Evolutionary conservation across 1,140 invertebrate species (phyloP), one percentile per base, ranked within the genome.

Genomic region (Ganaspis sp.): DNA sequence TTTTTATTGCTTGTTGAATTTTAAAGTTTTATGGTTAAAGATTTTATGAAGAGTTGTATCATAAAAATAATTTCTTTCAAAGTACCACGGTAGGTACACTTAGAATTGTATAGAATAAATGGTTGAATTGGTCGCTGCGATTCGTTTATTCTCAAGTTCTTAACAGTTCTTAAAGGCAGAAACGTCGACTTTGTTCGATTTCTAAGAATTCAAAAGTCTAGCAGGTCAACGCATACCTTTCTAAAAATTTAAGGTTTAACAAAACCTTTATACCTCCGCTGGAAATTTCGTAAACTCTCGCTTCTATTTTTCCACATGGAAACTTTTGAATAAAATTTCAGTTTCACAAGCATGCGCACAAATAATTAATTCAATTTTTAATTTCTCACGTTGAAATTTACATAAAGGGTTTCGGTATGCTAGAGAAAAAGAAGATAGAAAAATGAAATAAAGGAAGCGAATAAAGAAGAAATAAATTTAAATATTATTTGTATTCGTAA

Each of bases 201-300:
- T 64, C 58, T 64, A 64, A 26, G 58, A 64, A 64, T 9, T 64
- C 12, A 64, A 64, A 64, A 29, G 26, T 29, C 23, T 4, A 15
- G 11, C 58, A 64, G 58, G 53, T 58, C 53, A 58, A 58, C 53
- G 53, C 23, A 64, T 64, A 64, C 58, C 58, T 64, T 26, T 64
- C 15, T 29, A 29, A 23, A 12, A 29, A 1, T 64, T 64, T 64
- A 64, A 29, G 23, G 45, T 49, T 49, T 64, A 29, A 34, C 58
- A 29, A 6, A 64, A 64, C 58, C 58, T 64, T 64, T 64, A 64
- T 64, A 64, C 58, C 58, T 64, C 26, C 29, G 29, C 58, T n/a
- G 26, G 23, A 64, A 64, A 26, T 64, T 64, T 64, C 15, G 58
- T 64, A 64, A 64, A 29, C 58, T 29, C 58, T n/a, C 26, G 23